These are phyloP conservation scores for Asarcornis scutulata DNA, from an alignment of 2,113 vertebrate genomes.

Conservation along the genomic window DNA sequence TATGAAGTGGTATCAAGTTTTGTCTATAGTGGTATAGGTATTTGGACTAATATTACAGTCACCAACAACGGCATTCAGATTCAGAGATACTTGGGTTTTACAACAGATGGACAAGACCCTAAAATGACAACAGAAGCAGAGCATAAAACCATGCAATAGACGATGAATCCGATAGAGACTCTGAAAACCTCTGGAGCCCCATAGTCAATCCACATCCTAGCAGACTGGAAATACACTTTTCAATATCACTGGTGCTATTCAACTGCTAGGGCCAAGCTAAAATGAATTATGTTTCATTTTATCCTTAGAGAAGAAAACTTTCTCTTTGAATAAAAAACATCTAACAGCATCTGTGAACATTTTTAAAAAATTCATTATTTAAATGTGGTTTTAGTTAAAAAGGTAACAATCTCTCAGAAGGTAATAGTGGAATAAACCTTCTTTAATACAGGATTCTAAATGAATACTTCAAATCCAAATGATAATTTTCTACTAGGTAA, in stretches of 20 bases:
- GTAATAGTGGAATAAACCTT: not conserved
- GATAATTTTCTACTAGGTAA: not conserved
- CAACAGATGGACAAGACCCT: not conserved
- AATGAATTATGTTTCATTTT: not conserved
- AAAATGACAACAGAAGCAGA: not conserved
- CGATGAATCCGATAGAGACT: fast-evolving
- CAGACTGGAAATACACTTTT: not conserved
- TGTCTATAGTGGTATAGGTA: not conserved
- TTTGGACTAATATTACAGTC: not conserved
- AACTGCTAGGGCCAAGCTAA: not conserved
- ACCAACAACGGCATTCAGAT: not conserved
- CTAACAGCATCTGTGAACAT: not conserved
- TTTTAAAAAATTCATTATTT: not conserved
- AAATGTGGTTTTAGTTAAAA: not conserved
- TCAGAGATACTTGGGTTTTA: not conserved
- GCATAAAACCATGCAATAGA: not conserved
- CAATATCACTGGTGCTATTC: not conserved
- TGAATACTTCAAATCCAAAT: not conserved
- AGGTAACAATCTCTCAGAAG: not conserved
- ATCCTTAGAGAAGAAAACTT: not conserved
- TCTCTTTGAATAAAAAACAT: not conserved
- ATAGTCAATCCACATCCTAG: not conserved
- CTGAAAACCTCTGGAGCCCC: not conserved
- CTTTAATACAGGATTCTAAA: not conserved
- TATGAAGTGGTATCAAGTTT: not conserved